Evolutionary conservation across 2,888 invertebrate genomes (phyloP).

Genomic region (Galerucella nymphaeae): DNA sequence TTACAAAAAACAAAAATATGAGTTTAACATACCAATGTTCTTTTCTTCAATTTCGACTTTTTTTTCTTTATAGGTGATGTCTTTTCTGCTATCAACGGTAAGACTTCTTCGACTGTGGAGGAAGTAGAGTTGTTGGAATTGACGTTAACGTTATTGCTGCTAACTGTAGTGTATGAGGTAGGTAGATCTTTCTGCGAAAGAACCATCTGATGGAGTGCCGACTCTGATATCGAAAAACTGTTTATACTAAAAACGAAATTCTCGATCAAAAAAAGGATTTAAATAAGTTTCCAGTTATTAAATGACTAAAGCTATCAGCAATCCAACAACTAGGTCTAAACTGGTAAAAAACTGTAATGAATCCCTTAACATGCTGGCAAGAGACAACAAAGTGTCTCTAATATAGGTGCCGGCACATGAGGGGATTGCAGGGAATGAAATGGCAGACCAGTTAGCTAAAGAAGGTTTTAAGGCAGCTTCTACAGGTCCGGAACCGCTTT

Average conservation of each 20-base stretch:
- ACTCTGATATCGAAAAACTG: slow-evolving; percentile 86
- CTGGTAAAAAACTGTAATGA: no score
- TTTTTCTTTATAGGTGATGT: slow-evolving; percentile 59
- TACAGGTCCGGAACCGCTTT: no score
- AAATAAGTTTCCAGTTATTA: neutral
- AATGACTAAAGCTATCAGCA: no score
- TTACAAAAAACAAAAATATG: slow-evolving; percentile 4
- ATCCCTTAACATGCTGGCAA: no score
- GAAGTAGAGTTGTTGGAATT: slow-evolving; percentile 67
- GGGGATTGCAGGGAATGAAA: no score
- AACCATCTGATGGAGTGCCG: slow-evolving; percentile 81
- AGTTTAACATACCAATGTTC: slow-evolving; percentile 48
- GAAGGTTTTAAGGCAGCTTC: no score
- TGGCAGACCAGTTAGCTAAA: no score
- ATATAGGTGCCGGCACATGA: no score
- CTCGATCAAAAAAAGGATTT: slow-evolving; percentile 9
- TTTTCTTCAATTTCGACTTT: slow-evolving; percentile 58
- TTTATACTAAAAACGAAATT: slow-evolving; percentile 48
- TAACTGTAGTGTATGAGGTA: slow-evolving; percentile 46
- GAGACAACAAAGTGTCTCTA: no score
- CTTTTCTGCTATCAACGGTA: slow-evolving; percentile 66
- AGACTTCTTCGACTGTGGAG: slow-evolving; percentile 67
- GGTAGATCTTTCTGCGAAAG: slow-evolving; percentile 61
- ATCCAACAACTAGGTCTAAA: no score
- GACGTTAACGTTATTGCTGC: slow-evolving; percentile 55